phyloP scores from a whole-genome alignment of 2,797 vertebrate species.

The Hemitrygon akajei region DNA sequence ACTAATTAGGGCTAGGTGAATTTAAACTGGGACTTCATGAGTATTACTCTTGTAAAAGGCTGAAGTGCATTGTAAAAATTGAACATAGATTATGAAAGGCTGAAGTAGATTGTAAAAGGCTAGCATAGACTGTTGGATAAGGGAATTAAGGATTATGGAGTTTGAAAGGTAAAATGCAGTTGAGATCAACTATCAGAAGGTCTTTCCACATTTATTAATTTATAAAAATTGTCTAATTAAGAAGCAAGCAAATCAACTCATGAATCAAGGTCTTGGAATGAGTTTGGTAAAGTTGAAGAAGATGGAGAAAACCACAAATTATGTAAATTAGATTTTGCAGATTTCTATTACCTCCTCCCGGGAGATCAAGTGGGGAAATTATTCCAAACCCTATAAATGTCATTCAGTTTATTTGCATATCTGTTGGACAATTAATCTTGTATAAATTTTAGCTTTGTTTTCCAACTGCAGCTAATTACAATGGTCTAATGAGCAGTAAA shows the following conservation, averaged over 20 bases:
- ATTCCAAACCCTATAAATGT: neutral
- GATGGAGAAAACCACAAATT: neutral
- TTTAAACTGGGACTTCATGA: neutral
- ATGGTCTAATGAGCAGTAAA: neutral
- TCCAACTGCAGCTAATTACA: neutral
- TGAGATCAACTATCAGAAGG: too few relatives aligned
- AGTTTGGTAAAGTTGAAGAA: neutral
- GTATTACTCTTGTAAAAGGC: neutral
- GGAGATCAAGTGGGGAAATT: neutral
- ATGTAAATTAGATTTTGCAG: neutral
- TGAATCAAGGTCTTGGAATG: neutral
- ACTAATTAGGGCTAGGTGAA: neutral
- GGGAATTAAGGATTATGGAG: too few relatives aligned
- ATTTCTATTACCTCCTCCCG: neutral
- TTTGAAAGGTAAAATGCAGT: too few relatives aligned
- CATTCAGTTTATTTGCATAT: neutral
- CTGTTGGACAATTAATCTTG: neutral
- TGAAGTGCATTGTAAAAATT: neutral
- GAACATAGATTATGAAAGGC: neutral
- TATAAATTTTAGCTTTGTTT: neutral
- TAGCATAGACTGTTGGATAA: too few relatives aligned
- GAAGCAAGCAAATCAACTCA: neutral
- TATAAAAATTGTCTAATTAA: neutral
- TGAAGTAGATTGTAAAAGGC: neutral
- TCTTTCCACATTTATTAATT: too few relatives aligned